phyloP scores from a whole-genome alignment of 1,140 invertebrate genomes.

The Eulimnadia texana region DNA sequence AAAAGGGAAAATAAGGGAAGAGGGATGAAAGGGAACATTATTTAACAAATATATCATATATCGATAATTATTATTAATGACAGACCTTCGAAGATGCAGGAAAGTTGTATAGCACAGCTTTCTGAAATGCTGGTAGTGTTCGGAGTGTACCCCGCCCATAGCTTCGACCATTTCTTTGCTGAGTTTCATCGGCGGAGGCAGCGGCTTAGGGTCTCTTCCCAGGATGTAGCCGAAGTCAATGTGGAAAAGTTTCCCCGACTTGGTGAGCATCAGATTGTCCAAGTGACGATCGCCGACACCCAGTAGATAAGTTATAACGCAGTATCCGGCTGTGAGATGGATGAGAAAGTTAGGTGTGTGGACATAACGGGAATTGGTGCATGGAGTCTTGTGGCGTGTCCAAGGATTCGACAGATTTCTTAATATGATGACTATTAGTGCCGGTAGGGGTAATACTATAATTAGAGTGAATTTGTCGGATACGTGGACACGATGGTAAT shows the following conservation, averaged over 20 bases:
- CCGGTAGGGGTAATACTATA: too few species aligned
- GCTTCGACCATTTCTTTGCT: constrained; percentile 98
- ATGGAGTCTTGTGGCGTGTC: too few species aligned
- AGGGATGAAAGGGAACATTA: too few species aligned
- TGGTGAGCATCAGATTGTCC: constrained; percentile 88
- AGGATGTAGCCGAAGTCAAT: constrained; percentile 99
- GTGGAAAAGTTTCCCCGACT: constrained; percentile 84
- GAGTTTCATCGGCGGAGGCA: constrained; percentile 96
- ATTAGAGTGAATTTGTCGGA: too few species aligned
- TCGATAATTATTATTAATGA: too few species aligned
- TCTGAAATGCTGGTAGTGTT: constrained; percentile 86
- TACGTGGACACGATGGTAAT: too few species aligned
- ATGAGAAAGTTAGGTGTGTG: not conserved
- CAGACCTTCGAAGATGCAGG: constrained; percentile 68
- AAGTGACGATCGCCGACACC: constrained; percentile 96
- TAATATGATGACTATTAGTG: too few species aligned
- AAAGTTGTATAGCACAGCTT: constrained; percentile 95
- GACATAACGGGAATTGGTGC: not conserved
- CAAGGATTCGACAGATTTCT: too few species aligned
- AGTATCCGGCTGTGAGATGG: constrained; percentile 69
- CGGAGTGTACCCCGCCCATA: constrained; percentile 87
- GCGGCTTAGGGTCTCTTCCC: constrained; percentile 92
- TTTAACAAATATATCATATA: too few species aligned
- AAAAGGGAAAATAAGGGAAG: too few species aligned
- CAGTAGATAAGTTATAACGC: constrained; percentile 93